Percentiles rank a stretch among this genome's conserved stretches.
These are phyloP conservation scores for Margarornis squamiger DNA, from an alignment of 2,797 vertebrate species.

Conservation along the genomic window DNA sequence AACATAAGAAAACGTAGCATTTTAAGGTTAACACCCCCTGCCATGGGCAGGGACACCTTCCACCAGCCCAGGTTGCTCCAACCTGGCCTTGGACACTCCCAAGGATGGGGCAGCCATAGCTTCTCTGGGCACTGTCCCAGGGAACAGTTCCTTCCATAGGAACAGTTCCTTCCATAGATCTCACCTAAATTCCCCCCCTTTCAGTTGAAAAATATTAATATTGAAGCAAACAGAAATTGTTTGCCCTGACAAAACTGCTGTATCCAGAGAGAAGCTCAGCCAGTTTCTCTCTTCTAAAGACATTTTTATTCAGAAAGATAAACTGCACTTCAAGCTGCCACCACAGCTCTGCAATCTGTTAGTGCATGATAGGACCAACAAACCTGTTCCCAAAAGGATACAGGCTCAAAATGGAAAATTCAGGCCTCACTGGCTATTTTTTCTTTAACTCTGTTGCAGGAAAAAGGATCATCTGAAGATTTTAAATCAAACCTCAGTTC, in stretches of 20 bases:
- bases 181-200: neutral
- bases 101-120: neutral
- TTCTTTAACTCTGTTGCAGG: neutral
- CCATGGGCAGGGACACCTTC: neutral
- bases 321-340: neutral
- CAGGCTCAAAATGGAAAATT: neutral
- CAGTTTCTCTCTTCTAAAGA: neutral
- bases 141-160: neutral
- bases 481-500: neutral
- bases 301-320: neutral
- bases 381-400: neutral
- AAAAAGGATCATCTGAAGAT: neutral
- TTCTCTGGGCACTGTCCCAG: neutral
- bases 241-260: neutral
- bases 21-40: neutral
- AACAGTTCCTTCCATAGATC: neutral
- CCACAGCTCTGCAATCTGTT: slow-evolving; percentile 11
- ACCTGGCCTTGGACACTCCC: neutral
- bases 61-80: neutral
- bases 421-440: neutral
- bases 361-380: neutral
- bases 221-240: neutral
- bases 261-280: neutral
- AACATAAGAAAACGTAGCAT: fast-evolving
- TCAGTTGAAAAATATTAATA: neutral